Conservation (phyloP, 2,888 invertebrate species). For the Bedellia somnulentella region DNA sequence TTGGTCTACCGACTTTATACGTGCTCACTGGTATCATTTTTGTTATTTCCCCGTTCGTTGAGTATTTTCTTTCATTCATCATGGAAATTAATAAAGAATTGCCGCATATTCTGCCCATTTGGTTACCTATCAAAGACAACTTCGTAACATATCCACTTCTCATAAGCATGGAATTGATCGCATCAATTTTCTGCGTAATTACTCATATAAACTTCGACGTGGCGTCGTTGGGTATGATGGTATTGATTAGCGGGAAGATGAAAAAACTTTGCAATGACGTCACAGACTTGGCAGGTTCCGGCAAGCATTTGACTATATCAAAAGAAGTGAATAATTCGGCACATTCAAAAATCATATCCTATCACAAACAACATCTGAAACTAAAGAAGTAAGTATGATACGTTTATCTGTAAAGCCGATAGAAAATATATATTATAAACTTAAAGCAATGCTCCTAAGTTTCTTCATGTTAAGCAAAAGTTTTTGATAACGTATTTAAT, state of each 20-base stretch:
- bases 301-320: conserved; percentile 14
- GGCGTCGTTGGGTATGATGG: conserved; percentile 28
- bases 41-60: conserved; percentile 29
- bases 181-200: conserved; percentile 24
- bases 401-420: conserved; percentile 3
- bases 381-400: conserved; percentile 23
- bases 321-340: conserved; percentile 23
- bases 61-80: conserved; percentile 16
- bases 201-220: conserved; percentile 32
- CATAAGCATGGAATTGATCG: conserved; percentile 21
- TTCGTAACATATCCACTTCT: conserved; percentile 19
- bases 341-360: conserved; percentile 23
- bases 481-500: too few species aligned
- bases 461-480: too few species aligned
- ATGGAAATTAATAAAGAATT: conserved; percentile 12
- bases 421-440: neutral
- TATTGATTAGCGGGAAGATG: conserved; percentile 36
- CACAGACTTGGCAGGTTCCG: conserved; percentile 25
- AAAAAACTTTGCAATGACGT: conserved; percentile 20
- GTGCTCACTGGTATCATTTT: conserved; percentile 22
- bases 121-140: conserved; percentile 22
- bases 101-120: conserved; percentile 33
- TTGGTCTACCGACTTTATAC: conserved; percentile 22
- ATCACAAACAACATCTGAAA: conserved; percentile 21
- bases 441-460: too few species aligned